Evolutionary conservation across 2,888 invertebrate genomes (phyloP).

Genomic region (Zaprionus obscuricornis): DNA sequence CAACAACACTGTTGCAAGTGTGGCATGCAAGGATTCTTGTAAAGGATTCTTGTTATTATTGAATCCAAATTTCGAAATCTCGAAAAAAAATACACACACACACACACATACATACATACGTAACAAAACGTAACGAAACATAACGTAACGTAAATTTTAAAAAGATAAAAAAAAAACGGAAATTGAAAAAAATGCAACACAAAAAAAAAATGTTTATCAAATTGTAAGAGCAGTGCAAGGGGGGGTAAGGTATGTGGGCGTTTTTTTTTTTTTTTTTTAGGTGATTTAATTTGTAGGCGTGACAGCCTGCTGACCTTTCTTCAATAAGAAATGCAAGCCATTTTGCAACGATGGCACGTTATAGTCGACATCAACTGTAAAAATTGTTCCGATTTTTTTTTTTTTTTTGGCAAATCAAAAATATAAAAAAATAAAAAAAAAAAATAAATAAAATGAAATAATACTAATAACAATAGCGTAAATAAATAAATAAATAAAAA

Average conservation of each 20-base stretch:
- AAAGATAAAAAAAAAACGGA: not conserved
- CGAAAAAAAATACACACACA: too few relatives aligned
- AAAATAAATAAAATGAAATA: conserved; percentile 5
- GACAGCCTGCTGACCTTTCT: conserved; percentile 76
- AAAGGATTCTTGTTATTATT: too few relatives aligned
- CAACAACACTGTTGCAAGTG: too few relatives aligned
- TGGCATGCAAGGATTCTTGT: too few relatives aligned
- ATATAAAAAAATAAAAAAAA: conserved; percentile 32
- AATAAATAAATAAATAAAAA: conserved; percentile 32
- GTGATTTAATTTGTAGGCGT: conserved; percentile 2
- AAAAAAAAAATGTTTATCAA: conserved; percentile 17
- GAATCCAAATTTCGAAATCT: too few relatives aligned
- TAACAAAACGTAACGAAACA: too few relatives aligned
- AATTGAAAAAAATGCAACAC: conserved; percentile 2
- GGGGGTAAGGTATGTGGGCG: conserved; percentile 12
- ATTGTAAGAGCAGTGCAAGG: conserved; percentile 12
- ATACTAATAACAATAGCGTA: conserved; percentile 21
- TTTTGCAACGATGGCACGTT: conserved; percentile 89
- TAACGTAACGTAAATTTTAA: conserved; percentile 21
- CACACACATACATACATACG: too few relatives aligned
- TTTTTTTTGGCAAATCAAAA: conserved; percentile 46
- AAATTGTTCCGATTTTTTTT: conserved; percentile 79
- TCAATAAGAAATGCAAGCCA: conserved; percentile 87
- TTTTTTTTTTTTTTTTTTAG: not conserved
- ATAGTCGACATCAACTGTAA: conserved; percentile 89